A percentile compares a stretch with the other conserved stretches of the same genome.
Evolutionary conservation across 2,888 invertebrate species (phyloP).

Genomic region (Dioctria linearis): DNA sequence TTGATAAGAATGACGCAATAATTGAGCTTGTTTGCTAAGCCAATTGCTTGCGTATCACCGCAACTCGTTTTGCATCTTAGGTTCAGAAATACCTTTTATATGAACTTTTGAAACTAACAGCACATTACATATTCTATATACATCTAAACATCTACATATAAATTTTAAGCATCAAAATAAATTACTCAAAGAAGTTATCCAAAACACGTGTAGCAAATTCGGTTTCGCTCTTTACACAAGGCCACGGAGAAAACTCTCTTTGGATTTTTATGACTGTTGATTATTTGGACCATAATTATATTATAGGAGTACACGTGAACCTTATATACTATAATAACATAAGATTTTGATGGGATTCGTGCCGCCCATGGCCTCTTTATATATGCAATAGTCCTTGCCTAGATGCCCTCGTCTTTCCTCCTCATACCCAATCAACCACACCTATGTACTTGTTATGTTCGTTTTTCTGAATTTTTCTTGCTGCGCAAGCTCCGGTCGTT

Average conservation of each 20-base stretch:
- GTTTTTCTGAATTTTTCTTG: neutral
- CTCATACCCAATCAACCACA: slow-evolving; percentile 28
- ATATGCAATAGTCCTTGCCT: slow-evolving; percentile 11
- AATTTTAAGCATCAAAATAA: neutral
- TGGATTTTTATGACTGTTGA: slow-evolving; percentile 9
- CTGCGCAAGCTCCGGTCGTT: slow-evolving; percentile 35
- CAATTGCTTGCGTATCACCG: neutral
- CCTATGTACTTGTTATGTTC: neutral
- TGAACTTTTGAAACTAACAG: neutral
- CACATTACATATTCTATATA: neutral
- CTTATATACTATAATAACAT: neutral
- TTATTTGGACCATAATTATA: neutral
- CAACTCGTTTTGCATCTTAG: neutral
- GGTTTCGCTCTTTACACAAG: slow-evolving; percentile 24
- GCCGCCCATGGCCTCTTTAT: neutral
- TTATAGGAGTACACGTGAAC: neutral
- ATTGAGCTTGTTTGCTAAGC: slow-evolving; percentile 31
- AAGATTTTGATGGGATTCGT: slow-evolving; percentile 14
- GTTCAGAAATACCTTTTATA: neutral
- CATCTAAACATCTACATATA: neutral
- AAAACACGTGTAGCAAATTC: slow-evolving; percentile 29
- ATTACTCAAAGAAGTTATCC: neutral
- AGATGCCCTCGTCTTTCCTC: neutral
- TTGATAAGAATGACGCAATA: slow-evolving; percentile 39
- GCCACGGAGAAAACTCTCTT: slow-evolving; percentile 20